phyloP scores from a whole-genome alignment of 2,888 invertebrate species.

The Aelia acuminata region DNA sequence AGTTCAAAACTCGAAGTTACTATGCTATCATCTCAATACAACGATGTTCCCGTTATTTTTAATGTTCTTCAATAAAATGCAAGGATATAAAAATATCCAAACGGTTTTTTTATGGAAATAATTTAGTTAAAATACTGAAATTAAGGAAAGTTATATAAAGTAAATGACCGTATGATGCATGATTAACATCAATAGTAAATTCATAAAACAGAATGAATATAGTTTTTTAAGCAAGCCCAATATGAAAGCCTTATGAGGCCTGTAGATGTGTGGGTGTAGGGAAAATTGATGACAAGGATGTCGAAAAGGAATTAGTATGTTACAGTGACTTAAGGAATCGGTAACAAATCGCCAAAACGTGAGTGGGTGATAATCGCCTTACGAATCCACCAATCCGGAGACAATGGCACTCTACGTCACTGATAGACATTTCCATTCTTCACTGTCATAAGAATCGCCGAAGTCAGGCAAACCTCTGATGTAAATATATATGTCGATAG shows the following conservation, averaged over 20 bases:
- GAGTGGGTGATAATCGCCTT: constrained; percentile 31
- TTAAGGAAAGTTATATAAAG: not conserved
- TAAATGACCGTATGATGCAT: not conserved
- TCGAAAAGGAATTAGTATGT: constrained; percentile 8
- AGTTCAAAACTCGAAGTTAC: too few species aligned
- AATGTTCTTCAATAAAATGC: too few species aligned
- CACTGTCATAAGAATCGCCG: constrained; percentile 1
- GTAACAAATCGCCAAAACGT: constrained; percentile 6
- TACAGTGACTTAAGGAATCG: not conserved
- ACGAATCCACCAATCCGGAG: constrained; percentile 9
- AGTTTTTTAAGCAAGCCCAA: not conserved
- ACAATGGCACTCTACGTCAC: not conserved
- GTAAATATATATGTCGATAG: not conserved
- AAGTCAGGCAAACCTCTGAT: not conserved
- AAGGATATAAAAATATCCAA: too few species aligned
- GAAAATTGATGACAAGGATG: not conserved
- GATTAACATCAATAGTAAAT: not conserved
- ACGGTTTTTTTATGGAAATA: too few species aligned
- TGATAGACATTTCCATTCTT: not conserved
- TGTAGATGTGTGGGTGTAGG: not conserved
- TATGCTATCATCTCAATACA: too few species aligned
- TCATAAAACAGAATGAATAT: not conserved
- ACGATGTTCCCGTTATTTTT: too few species aligned
- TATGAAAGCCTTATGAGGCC: not conserved
- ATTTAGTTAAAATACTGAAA: too few species aligned